phyloP scores from a whole-genome alignment of 2,113 vertebrate genomes.

The Dasypus novemcinctus region DNA sequence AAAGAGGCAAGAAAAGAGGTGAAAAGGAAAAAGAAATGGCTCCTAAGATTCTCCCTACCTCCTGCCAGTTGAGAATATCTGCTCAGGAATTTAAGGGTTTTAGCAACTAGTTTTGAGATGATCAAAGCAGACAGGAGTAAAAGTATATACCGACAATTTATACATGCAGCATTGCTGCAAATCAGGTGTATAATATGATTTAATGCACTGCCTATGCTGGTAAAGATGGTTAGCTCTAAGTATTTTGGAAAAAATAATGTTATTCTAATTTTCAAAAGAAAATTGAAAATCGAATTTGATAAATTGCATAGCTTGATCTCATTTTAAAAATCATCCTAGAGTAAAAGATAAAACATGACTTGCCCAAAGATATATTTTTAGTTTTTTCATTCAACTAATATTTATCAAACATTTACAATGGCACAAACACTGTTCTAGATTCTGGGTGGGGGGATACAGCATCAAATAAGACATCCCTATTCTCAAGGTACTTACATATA shows the following conservation, averaged over 20 bases:
- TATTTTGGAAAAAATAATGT: not conserved
- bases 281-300: not conserved
- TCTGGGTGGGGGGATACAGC: not conserved
- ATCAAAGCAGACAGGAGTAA: not conserved
- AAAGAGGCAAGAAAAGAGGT: not conserved
- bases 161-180: not conserved
- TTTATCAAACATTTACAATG: not conserved
- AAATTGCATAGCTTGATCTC: not conserved
- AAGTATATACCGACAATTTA: not conserved
- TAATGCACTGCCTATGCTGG: not conserved
- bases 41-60: not conserved
- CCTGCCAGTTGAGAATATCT: not conserved
- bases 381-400: not conserved
- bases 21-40: not conserved
- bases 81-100: not conserved
- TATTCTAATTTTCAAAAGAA: constrained; percentile 11
- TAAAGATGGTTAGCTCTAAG: not conserved
- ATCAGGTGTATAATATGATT: not conserved
- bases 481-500: not conserved
- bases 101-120: not conserved
- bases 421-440: not conserved
- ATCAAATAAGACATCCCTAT: not conserved
- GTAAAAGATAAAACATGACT: not conserved
- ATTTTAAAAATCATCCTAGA: not conserved
- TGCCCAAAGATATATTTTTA: not conserved